Base-by-base conservation (phyloP, 2,888 invertebrate species). In the Cyrtodaria siliqua region DNA sequence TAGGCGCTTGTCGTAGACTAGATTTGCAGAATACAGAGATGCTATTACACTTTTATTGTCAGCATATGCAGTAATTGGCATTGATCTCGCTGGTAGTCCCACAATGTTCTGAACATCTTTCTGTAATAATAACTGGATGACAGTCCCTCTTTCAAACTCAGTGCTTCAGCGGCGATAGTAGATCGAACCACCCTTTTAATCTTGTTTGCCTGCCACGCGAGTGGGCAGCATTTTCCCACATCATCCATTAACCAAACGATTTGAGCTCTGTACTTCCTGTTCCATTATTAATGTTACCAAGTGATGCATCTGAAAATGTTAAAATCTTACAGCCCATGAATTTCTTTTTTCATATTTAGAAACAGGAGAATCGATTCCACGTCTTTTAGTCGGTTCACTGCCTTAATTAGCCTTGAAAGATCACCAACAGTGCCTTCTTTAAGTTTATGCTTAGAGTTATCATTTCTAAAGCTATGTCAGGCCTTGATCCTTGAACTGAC, bases 401-500 rank as follows among this genome's bases (percentile, higher is more conserved):
- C 20, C 61, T 72, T 77, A 3, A 20, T 52, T 27, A 63, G 60
- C 16, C 57, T n/a, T 0, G 66, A 4, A 6, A 70, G 47, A 57
- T 80, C 61, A 14, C 57, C 55, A 9, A 76, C 67, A 23, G 60
- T 60, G n/a, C 52, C 71, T 38, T 38, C 16, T 18, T 67, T 73
- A 16, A 75, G 27, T 64, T 75, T 79, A 40, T 79, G 49, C 72
- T 79, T 8, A 79, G 24, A 12, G 23, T 57, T 66, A 74, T 55
- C 44, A 78, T 16, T 44, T 81, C 70, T 63, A 74, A 81, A 16
- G 69, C n/a, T n/a, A n/a, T n/a, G n/a, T n/a, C n/a, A n/a, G n/a
- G n/a, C 62, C 67, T 57, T 14, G 74, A 29, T 16, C 77, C 70
- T 33, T 74, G 73, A 23, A 70, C 71, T 33, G 50, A 67, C 66